Evolutionary conservation across 2,888 invertebrate genomes (phyloP).

Genomic region (Microctonus brassicae): DNA sequence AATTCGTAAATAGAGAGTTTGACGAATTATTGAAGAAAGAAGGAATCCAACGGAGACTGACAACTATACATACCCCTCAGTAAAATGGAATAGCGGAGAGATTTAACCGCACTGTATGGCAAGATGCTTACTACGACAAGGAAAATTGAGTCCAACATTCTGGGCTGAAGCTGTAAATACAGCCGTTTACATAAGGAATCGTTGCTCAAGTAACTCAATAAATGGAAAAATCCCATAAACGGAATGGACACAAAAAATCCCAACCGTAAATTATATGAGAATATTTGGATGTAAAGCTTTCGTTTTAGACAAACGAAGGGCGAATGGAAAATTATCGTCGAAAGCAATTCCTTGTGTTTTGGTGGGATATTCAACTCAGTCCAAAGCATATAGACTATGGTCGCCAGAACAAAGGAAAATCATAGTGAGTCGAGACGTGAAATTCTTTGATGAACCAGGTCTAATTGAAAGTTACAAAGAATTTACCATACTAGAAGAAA

Average conservation of each 20-base stretch:
- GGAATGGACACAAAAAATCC: slow-evolving; percentile 2
- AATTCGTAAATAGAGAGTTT: slow-evolving; percentile 19
- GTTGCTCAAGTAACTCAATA: background rate
- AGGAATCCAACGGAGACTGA: slow-evolving; percentile 41
- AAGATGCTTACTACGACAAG: slow-evolving; percentile 42
- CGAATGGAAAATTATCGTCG: background rate
- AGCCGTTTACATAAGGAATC: slow-evolving; percentile 28
- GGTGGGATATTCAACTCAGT: background rate
- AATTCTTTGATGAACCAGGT: background rate
- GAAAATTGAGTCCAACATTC: slow-evolving; percentile 9
- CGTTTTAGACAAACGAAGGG: background rate
- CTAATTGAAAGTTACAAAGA: background rate
- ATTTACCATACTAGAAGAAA: background rate
- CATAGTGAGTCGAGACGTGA: background rate
- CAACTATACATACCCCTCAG: slow-evolving; percentile 42
- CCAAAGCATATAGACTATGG: background rate
- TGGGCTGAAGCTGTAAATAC: slow-evolving; percentile 34
- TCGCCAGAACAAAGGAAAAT: background rate
- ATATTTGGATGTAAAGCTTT: slow-evolving; percentile 18
- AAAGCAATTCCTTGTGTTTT: background rate
- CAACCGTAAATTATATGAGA: background rate
- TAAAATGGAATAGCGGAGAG: slow-evolving; percentile 46
- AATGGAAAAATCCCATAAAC: slow-evolving; percentile 6
- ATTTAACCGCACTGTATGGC: slow-evolving; percentile 46
- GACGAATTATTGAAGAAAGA: background rate